These are phyloP conservation scores for Vidua chalybeata DNA, from an alignment of 2,113 vertebrate genomes.

Conservation along the genomic window DNA sequence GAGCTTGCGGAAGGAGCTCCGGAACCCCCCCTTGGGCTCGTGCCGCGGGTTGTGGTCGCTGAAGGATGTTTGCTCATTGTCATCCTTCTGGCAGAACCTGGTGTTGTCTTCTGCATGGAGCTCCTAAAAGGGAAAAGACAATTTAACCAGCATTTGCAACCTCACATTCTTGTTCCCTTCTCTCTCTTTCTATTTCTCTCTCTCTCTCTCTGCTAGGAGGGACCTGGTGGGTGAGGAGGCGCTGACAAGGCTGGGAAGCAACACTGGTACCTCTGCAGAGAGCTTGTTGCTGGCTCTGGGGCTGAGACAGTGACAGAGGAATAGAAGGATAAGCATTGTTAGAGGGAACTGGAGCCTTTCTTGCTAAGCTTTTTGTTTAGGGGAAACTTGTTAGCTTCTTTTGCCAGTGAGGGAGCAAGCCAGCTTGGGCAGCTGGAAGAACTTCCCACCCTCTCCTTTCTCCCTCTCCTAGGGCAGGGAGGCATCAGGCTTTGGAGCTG, in stretches of 20 bases:
- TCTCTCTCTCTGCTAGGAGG: background rate
- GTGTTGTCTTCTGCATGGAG: constrained; percentile 82
- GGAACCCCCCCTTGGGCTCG: constrained; percentile 94
- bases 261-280: background rate
- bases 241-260: background rate
- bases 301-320: constrained; percentile 1
- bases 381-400: background rate
- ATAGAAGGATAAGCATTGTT: background rate
- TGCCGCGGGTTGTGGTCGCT: constrained; percentile 90
- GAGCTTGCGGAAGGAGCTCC: constrained; percentile 97
- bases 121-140: constrained; percentile 79
- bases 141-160: constrained; percentile 56
- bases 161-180: constrained; percentile 26
- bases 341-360: background rate
- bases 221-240: background rate
- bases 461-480: background rate
- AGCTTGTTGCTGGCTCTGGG: background rate
- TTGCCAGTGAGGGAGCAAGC: background rate
- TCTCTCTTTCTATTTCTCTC: background rate
- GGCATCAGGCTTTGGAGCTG: background rate
- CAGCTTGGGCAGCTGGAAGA: background rate
- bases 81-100: constrained; percentile 84
- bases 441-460: background rate
- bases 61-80: constrained; percentile 86
- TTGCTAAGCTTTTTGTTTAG: background rate